Evolutionary conservation across 2,797 vertebrate genomes (phyloP).

Genomic region (Nannoperca obscura): DNA sequence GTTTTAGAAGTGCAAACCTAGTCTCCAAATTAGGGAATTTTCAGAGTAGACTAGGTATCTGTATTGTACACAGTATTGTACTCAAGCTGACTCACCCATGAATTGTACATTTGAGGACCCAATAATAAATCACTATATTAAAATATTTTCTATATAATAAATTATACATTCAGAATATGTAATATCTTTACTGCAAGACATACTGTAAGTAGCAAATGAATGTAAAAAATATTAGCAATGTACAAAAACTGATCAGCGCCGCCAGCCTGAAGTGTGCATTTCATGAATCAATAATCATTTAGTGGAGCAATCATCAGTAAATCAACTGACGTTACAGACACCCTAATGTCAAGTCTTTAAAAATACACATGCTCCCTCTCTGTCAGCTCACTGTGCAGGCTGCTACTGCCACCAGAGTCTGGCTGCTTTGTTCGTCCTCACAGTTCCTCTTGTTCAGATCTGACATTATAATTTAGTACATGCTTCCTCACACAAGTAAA

Average conservation of each 20-base stretch:
- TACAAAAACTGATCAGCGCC: background rate
- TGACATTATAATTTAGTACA: background rate
- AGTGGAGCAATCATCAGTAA: slow-evolving; percentile 29
- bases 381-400: slow-evolving; percentile 12
- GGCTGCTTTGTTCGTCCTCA: slow-evolving; percentile 7
- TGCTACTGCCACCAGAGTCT: background rate
- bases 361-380: slow-evolving; percentile 27
- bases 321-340: slow-evolving; percentile 18
- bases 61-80: no score
- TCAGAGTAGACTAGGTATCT: no score
- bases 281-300: slow-evolving; percentile 45
- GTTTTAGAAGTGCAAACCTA: background rate
- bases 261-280: slow-evolving; percentile 25
- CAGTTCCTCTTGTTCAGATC: background rate
- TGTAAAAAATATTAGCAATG: background rate
- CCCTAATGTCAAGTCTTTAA: slow-evolving; percentile 14
- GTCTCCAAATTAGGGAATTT: background rate
- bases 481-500: background rate
- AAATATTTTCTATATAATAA: background rate
- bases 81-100: no score
- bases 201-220: background rate
- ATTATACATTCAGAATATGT: background rate
- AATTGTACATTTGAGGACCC: no score
- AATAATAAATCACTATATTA: background rate
- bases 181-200: background rate